Base-by-base conservation (phyloP, 2,113 vertebrate genomes). In the Cardinalis cardinalis region DNA sequence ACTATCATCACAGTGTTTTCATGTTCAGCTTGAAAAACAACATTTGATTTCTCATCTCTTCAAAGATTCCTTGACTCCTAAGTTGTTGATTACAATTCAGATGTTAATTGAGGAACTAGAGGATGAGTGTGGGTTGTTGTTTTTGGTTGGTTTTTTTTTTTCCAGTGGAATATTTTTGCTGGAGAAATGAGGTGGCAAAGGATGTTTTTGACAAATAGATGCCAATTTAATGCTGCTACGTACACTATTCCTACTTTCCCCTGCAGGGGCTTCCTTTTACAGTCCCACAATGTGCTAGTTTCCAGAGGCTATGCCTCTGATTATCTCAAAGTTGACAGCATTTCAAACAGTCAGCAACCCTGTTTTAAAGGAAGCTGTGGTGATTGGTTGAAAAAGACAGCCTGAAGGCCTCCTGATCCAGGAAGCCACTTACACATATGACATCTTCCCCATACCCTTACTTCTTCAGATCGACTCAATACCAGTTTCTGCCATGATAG, bases 301-400 rank as follows among this genome's bases (percentile, higher is more conserved):
- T 95, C 90, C 92, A 93, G 88, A 91, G 93, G 80, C 77, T 87
- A 74, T 90, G 64, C 84, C 91, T 92, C 87, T 92, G 87, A 88
- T 94, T 93, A 78, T 87, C 85, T 94, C 65, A 86, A 86, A 93
- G 55, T 58, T 95, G 92, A 89, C 93, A 94, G 81, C 87, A 89
- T 91, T 94, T 93, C 83, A 93, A 89, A 91, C 79, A 94, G 90
- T 93, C 94, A 95, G 80, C 86, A 95, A 63, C 66, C 66, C 74
- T 87, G 59, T 95, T 94, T 87, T 81, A 94, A 87, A 90, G 5
- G 46, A 90, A 86, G 46, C 38, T 93, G 34, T 56, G 59, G 66
- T 87, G 90, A 81, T 65, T 94, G 77, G 90, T 65, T 72, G 40
- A 93, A 88, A 93, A 78, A 91, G 41, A 92, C 73, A 90, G 84